Percentiles rank a stretch among this genome's conserved stretches.
Conservation (phyloP, 2,797 vertebrate species). For the Loriculus beryllinus region DNA sequence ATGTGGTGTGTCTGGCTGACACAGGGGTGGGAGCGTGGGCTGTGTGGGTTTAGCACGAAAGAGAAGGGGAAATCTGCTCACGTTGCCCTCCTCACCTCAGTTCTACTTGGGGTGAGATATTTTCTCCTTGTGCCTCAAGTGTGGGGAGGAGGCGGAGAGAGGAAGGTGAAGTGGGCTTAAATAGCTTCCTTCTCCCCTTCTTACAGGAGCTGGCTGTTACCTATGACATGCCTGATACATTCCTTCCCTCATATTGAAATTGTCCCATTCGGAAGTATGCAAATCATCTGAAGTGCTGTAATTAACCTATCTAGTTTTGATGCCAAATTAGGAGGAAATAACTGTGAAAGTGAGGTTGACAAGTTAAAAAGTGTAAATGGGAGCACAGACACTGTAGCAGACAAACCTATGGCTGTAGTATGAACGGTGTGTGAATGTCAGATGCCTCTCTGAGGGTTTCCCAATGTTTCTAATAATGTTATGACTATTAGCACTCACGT, state of each 20-base stretch:
- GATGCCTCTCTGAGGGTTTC: background rate
- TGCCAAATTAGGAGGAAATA: background rate
- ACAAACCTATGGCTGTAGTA: background rate
- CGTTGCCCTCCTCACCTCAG: fast-evolving
- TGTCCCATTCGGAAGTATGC: fast-evolving
- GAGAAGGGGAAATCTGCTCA: fast-evolving
- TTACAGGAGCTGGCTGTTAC: background rate
- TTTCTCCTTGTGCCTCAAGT: background rate
- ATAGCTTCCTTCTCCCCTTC: background rate
- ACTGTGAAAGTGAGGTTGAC: background rate
- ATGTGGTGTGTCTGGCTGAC: fast-evolving
- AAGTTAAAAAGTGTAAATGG: background rate
- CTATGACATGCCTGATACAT: background rate
- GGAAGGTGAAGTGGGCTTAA: background rate
- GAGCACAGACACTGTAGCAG: background rate
- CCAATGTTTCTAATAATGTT: background rate
- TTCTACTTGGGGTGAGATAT: background rate
- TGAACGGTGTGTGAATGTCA: background rate
- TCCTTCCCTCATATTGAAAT: background rate
- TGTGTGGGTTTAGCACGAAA: background rate
- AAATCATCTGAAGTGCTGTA: background rate
- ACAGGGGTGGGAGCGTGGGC: fast-evolving
- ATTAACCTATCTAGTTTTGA: background rate
- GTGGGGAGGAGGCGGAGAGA: background rate
- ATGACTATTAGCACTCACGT: background rate